Base-by-base conservation (phyloP, 2,113 vertebrate species). In the Nestor notabilis region DNA sequence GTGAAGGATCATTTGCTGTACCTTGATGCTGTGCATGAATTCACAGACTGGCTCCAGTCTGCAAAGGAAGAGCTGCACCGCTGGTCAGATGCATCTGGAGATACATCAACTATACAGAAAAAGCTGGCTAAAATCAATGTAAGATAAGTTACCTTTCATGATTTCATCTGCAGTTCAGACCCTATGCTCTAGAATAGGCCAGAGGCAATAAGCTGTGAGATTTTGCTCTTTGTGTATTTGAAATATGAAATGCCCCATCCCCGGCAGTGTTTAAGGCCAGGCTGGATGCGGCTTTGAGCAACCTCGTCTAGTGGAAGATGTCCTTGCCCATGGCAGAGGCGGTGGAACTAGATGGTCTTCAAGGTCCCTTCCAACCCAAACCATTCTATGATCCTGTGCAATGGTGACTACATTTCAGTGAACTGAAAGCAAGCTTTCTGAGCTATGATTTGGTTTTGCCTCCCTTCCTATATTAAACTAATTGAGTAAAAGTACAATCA, bases 41-140 rank as follows among this genome's bases (percentile, higher is more conserved):
- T 99, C 96, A 99, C 99, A 3, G 99, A 99, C 83, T 99, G 99
- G 99, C 98, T 99, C 69, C 98, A 99, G 91, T 99, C 98, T 39
- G 99, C 99, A n/a, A 99, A 99, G 93, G 99, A 99, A 95, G 99
- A 99, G 96, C 98, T 99, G 39, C 99, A 99, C 58, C 98, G 99
- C 53, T 99, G 99, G 99, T 99, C 99, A 8, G 99, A 99, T 71
- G 72, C 98, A 63, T 99, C 99, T 35, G 99, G 99, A 94, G 99
- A 99, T 90, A 98, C 98, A 13, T 28, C 98, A 56, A 97, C 98
- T 19, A 96, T 99, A 83, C 98, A 98, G 97, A 99, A 98, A 95
- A 99, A 99, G 86, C 91, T 99, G 87, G 92, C 98, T 66, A 99
- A 99, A 98, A 99, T 99, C 94, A 99, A 98, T 98, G 99, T 99